These are phyloP conservation scores for Microchirus variegatus DNA, from an alignment of 2,797 vertebrate species.

Conservation along the genomic window DNA sequence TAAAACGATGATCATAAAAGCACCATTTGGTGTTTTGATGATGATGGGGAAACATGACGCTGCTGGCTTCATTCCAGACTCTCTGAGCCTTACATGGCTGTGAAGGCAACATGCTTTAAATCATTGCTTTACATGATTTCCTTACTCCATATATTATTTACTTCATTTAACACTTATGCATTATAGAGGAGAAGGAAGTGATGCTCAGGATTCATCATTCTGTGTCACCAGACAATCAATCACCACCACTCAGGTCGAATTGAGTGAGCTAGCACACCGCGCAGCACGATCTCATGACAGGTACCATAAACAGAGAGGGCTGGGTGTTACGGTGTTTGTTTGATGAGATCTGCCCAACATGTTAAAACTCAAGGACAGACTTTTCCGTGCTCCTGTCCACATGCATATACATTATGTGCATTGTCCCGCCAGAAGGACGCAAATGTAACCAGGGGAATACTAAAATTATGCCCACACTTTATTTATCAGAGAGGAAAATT, in stretches of 20 bases:
- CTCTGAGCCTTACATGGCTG: constrained; percentile 6
- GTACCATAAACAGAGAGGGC: no score
- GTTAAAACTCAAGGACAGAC: no score
- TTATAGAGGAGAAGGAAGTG: constrained; percentile 6
- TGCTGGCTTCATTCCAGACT: neutral
- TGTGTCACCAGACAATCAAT: neutral
- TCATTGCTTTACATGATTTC: constrained; percentile 1
- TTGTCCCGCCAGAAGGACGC: no score
- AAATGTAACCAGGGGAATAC: no score
- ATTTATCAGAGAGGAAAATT: no score
- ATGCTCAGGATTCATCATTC: constrained; percentile 28
- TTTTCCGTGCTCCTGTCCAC: no score
- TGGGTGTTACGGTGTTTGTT: no score
- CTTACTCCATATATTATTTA: constrained; percentile 20
- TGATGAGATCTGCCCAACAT: no score
- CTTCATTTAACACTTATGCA: neutral
- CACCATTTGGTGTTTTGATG: constrained; percentile 30
- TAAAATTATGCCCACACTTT: no score
- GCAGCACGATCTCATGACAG: no score
- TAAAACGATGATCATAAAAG: constrained; percentile 42
- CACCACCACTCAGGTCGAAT: neutral
- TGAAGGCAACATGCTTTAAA: neutral
- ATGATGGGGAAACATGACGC: constrained; percentile 11
- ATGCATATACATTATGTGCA: no score
- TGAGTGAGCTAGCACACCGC: no score